These are phyloP conservation scores for Papilio aristodemus DNA, from an alignment of 1,140 invertebrate species.

Conservation along the genomic window DNA sequence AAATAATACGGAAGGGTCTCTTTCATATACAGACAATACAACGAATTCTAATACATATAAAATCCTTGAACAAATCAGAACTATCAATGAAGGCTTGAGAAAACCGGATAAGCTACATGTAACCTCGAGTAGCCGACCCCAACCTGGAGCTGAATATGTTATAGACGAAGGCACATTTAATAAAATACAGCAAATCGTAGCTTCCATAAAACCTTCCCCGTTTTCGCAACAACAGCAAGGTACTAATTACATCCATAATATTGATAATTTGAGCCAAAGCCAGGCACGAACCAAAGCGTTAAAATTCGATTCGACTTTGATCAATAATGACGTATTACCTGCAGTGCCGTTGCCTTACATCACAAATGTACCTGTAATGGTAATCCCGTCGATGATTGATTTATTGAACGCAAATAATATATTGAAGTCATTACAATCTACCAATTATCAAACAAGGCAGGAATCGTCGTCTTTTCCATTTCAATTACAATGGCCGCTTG, in stretches of 20 bases:
- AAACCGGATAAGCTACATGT: conserved; percentile 52
- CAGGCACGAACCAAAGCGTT: conserved; percentile 49
- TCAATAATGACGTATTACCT: conserved; percentile 35
- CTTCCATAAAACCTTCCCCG: conserved; percentile 55
- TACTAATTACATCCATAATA: conserved; percentile 37
- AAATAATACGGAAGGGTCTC: conserved; percentile 44
- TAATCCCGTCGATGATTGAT: conserved; percentile 49
- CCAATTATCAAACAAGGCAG: conserved; percentile 53
- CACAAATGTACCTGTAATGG: conserved; percentile 59
- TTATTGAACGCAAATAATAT: conserved; percentile 40
- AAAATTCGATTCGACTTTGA: conserved; percentile 39
- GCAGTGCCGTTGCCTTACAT: conserved; percentile 50
- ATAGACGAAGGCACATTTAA: conserved; percentile 57
- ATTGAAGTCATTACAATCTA: conserved; percentile 38
- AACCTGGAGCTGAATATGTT: conserved; percentile 44
- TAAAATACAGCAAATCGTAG: conserved; percentile 64
- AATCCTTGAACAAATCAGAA: conserved; percentile 69
- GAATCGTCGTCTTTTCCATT: conserved; percentile 44
- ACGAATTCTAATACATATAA: conserved; percentile 42
- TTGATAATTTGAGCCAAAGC: conserved; percentile 42
- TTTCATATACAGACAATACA: conserved; percentile 43
- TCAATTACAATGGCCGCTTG: conserved; percentile 71
- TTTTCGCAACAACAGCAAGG: conserved; percentile 41
- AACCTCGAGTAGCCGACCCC: conserved; percentile 48
- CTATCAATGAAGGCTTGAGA: conserved; percentile 59